Evolutionary conservation across 2,113 vertebrate genomes (phyloP).

Genomic region (Regulus satrapa): DNA sequence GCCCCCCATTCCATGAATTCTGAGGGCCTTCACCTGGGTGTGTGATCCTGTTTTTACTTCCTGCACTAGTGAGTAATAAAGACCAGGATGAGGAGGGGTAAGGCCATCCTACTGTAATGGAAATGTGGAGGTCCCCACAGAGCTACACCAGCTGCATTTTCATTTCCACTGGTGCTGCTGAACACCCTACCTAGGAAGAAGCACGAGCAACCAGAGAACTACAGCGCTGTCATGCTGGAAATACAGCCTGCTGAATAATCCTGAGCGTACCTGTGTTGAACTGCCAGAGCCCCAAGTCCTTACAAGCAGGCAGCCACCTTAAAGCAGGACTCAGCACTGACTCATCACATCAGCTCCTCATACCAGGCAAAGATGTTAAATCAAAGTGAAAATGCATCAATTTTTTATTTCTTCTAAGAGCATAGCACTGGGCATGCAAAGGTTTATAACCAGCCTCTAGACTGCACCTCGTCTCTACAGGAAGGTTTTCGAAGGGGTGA

Average conservation of each 20-base stretch:
- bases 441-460: background rate
- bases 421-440: background rate
- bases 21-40: background rate
- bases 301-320: background rate
- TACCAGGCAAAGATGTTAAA: background rate
- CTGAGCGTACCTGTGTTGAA: background rate
- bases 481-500: background rate
- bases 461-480: background rate
- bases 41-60: background rate
- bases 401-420: conserved; percentile 14
- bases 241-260: background rate
- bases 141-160: background rate
- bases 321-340: conserved; percentile 9
- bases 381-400: background rate
- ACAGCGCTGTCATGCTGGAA: background rate
- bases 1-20: background rate
- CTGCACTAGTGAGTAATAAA: rapidly evolving
- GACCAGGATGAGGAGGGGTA: background rate
- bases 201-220: background rate
- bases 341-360: background rate
- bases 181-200: background rate
- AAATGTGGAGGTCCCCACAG: background rate
- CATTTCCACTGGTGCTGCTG: background rate
- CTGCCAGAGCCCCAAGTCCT: background rate
- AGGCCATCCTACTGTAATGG: rapidly evolving